Base-by-base conservation (phyloP, 2,888 invertebrate species). In the Cerastis rubricosa region DNA sequence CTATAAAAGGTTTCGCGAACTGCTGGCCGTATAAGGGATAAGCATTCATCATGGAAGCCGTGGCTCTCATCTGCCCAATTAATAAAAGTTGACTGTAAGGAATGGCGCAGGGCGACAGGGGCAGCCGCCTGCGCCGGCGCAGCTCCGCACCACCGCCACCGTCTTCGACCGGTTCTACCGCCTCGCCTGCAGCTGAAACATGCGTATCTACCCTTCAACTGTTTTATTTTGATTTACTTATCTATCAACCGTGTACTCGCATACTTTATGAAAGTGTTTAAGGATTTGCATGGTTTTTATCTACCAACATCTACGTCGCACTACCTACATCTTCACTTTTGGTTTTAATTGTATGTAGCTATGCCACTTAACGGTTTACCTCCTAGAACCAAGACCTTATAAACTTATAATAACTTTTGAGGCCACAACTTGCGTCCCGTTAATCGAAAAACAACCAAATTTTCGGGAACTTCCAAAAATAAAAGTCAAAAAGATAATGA, bases 21-120 rank as follows among this genome's bases (percentile, higher is more conserved):
- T 93, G 94, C 90, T 93, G 89, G 85, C 96, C 95, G 87, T 96
- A 96, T 95, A 96, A 89, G 96, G 96, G 82, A 89, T 92, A 94
- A 92, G 94, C 94, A 96, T 96, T 96, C 96, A 96, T 96, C 96
- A 95, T 95, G 94, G 93, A 91, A 94, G 94, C 93, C 92, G 93
- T 92, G 94, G 94, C 94, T 96, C 96, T 96, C 96, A 96, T 96
- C 96, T 96, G 96, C 96, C 96, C 96, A 96, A 96, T 96, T 96
- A 96, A 96, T 96, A 96, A 96, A 96, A 95, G 95, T 96, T 95
- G 96, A 95, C 94, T 95, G 93, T 92, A 92, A 95, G 94, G 94
- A 94, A 96, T 95, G 95, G 95, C 94, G 90, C 89, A 91, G 90
- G 90, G 92, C 92, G 93, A 92, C 94, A 91, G 91, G 92, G 90